Evolutionary conservation across 2,888 invertebrate genomes (phyloP), one percentile per base, ranked within the genome.

Genomic region (Pandemis cinnamomeana): DNA sequence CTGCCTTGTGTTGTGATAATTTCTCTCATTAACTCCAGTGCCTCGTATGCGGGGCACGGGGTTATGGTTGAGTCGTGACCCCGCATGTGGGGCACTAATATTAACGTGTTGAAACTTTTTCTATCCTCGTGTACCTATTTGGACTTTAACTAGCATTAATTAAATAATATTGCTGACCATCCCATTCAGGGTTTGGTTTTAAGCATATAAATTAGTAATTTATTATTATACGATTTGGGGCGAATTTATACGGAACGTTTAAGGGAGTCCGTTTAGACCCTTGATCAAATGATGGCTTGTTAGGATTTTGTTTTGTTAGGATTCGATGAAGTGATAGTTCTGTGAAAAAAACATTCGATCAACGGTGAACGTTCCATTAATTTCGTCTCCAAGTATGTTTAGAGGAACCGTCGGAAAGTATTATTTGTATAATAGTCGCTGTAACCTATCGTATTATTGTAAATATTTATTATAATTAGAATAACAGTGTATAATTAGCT

Each of bases 401-500:
- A 71, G n/a, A 15, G 62, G 63, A 64, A 51, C 71, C 71, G 66
- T 81, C 79, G 71, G 64, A 82, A 86, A 88, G 87, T 87, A 87
- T 89, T 89, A 89, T 83, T 86, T 85, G 81, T 87, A 80, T 81
- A 81, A 82, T 46, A 46, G 64, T 42, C 61, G 67, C 58, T 77
- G 73, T 80, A 80, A 46, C 8, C n/a, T n/a, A 20, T 42, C 42
- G 46, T 64, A 64, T 64, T 64, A 36, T 10, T 66, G 41, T 92
- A 91, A 89, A 92, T 92, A 92, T 83, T 86, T 83, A 83, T 81
- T 87, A 85, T 90, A 88, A 88, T 86, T 86, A 87, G 87, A 87
- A 85, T 66, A 36, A 61, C 61, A 6, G 71, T 76, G 68, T 77
- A 76, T 71, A 36, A 27, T 58, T 36, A 67, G 67, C 27, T 67